Evolutionary conservation across 1,140 invertebrate genomes (phyloP).

Genomic region (Pissodes strobi): DNA sequence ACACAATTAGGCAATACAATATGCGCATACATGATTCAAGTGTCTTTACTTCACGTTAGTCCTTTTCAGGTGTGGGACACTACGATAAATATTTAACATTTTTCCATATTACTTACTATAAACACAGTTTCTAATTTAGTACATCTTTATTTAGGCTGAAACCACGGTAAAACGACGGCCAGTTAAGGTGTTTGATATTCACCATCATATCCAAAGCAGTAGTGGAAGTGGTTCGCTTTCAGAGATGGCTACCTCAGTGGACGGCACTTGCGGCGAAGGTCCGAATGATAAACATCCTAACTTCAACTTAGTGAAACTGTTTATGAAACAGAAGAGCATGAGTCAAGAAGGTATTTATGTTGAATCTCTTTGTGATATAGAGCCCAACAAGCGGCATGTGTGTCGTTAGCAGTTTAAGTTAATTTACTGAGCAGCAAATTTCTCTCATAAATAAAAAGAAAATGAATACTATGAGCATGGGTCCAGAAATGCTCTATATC

Average conservation of each 20-base stretch:
- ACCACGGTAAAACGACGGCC: slow-evolving; percentile 59
- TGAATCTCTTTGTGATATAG: background rate
- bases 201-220: slow-evolving; percentile 59
- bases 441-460: too few relatives aligned
- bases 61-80: too few relatives aligned
- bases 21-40: too few relatives aligned
- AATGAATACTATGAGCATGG: too few relatives aligned
- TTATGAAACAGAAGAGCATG: slow-evolving; percentile 87
- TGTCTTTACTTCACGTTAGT: too few relatives aligned
- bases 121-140: too few relatives aligned
- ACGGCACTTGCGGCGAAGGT: slow-evolving; percentile 54
- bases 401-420: background rate
- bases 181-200: slow-evolving; percentile 71
- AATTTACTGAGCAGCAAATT: background rate
- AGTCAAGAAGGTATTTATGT: slow-evolving; percentile 70
- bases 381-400: background rate
- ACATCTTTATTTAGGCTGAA: slow-evolving; percentile 60
- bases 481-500: too few relatives aligned
- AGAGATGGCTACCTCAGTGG: slow-evolving; percentile 61
- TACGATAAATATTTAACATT: too few relatives aligned
- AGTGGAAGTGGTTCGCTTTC: slow-evolving; percentile 58
- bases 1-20: too few relatives aligned
- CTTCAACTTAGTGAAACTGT: slow-evolving; percentile 84
- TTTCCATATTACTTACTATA: too few relatives aligned
- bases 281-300: slow-evolving; percentile 63